phyloP scores from a whole-genome alignment of 2,888 invertebrate species.

The Dryobota labecula region DNA sequence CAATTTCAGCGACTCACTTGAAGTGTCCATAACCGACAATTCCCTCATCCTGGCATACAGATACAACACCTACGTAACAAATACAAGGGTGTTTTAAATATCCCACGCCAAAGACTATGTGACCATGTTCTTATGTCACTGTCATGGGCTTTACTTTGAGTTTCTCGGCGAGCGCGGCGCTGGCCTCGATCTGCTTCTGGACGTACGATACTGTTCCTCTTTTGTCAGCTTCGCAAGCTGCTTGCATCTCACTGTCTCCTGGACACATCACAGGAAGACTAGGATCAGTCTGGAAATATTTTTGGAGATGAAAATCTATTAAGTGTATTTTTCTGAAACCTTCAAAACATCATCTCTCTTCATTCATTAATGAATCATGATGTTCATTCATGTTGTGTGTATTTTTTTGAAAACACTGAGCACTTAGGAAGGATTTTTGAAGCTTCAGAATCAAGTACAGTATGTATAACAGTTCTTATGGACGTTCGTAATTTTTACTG shows the following conservation, averaged over 20 bases:
- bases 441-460: too few species aligned
- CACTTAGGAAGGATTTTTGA: too few species aligned
- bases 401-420: too few species aligned
- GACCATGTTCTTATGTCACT: slow-evolving; percentile 46
- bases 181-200: slow-evolving; percentile 93
- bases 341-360: too few species aligned
- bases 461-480: too few species aligned
- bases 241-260: slow-evolving; percentile 95
- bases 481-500: too few species aligned
- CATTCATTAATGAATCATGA: too few species aligned
- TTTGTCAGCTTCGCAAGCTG: slow-evolving; percentile 92
- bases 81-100: neutral
- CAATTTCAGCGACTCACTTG: neutral
- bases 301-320: too few species aligned
- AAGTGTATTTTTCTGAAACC: too few species aligned
- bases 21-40: neutral
- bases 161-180: slow-evolving; percentile 90
- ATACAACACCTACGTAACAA: neutral
- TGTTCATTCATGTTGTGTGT: too few species aligned
- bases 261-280: slow-evolving; percentile 71
- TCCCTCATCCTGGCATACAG: neutral
- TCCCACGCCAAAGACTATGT: neutral
- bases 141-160: slow-evolving; percentile 90
- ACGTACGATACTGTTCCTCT: slow-evolving; percentile 95
- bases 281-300: slow-evolving; percentile 12